Percentiles rank a stretch among this genome's conserved stretches.
Conservation (phyloP, 2,113 vertebrate species). For the Rhabdornis inornatus region DNA sequence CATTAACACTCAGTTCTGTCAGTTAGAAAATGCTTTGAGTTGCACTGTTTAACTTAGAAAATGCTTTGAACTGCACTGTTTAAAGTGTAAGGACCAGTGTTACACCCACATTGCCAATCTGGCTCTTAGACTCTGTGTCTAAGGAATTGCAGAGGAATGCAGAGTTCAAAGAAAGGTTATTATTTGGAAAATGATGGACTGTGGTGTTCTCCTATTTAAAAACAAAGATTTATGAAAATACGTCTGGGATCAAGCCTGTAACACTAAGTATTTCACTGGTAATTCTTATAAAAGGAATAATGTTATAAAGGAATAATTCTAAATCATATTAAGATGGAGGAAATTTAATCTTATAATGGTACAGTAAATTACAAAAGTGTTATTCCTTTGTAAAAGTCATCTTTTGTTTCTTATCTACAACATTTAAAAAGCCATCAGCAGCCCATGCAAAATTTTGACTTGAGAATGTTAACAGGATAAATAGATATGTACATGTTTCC, state of each 20-base stretch:
- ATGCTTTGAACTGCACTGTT: neutral
- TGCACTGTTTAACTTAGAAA: neutral
- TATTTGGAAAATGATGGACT: neutral
- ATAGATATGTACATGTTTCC: neutral
- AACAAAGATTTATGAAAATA: neutral
- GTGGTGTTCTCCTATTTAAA: neutral
- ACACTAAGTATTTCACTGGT: neutral
- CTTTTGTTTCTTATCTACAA: neutral
- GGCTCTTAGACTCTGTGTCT: neutral
- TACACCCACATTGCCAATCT: neutral
- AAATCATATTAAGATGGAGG: neutral
- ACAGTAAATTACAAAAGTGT: neutral
- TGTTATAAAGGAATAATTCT: neutral
- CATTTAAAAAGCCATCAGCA: neutral
- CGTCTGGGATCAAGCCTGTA: neutral
- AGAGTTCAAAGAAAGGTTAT: neutral
- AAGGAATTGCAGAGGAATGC: neutral
- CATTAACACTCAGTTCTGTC: neutral
- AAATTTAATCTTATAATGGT: neutral
- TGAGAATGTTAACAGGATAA: neutral
- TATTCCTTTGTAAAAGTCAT: neutral
- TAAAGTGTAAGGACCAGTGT: neutral
- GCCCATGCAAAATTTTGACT: neutral
- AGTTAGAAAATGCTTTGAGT: neutral
- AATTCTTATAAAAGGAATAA: neutral